phyloP scores from a whole-genome alignment of 1,140 invertebrate species.

The Meloidogyne floridensis region DNA sequence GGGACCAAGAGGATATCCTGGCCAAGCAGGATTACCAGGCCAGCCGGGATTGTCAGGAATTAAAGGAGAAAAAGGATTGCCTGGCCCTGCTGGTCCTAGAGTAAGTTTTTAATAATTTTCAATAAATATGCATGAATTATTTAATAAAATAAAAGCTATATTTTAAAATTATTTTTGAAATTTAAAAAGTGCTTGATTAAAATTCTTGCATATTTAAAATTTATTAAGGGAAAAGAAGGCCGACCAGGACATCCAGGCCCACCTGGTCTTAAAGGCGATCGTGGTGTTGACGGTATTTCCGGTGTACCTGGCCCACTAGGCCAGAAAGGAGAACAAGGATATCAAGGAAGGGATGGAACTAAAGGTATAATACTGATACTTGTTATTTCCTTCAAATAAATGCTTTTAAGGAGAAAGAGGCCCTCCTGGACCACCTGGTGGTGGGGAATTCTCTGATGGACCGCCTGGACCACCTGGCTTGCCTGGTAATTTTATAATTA shows the following conservation, averaged over 20 bases:
- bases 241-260: conserved; percentile 58
- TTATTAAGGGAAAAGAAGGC: conserved; percentile 64
- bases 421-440: conserved; percentile 63
- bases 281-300: conserved; percentile 60
- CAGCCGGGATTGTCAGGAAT: conserved; percentile 62
- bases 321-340: conserved; percentile 62
- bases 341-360: conserved; percentile 51
- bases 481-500: conserved; percentile 41
- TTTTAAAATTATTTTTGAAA: too few relatives aligned
- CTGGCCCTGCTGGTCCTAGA: conserved; percentile 64
- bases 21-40: conserved; percentile 58
- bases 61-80: conserved; percentile 65
- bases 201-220: conserved; percentile 11
- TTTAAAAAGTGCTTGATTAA: too few relatives aligned
- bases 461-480: conserved; percentile 62
- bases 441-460: conserved; percentile 63
- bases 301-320: conserved; percentile 60
- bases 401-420: conserved; percentile 53
- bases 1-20: conserved; percentile 62
- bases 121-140: conserved; percentile 20
- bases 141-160: neutral
- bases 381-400: conserved; percentile 45
- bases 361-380: conserved; percentile 27
- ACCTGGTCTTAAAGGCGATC: conserved; percentile 64
- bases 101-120: conserved; percentile 33